Evolutionary conservation across 2,113 vertebrate species (phyloP), one percentile per base, ranked within the genome.

Genomic region (Geococcyx californianus): DNA sequence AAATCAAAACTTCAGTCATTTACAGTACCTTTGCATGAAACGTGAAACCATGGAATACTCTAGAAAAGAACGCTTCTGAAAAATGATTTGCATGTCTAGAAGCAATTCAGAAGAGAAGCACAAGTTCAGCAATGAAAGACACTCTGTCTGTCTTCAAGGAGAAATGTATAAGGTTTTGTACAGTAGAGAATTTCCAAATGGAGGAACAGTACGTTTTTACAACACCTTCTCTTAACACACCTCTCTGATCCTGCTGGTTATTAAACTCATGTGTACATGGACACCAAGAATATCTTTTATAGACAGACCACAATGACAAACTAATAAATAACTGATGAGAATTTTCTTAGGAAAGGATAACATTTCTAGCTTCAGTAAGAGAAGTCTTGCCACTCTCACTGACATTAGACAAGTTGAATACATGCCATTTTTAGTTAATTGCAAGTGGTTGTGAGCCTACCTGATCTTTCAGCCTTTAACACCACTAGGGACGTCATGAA

Each of bases 201-300:
- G 29, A 89, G 7, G 24, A 89, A 52, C 16, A 88, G 66, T 13
- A 66, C 4, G n/a, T 11, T 82, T 64, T 84, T 38, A 84, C 18
- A 54, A 26, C 17, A 62, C 16, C 36, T 75, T 25, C 42, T 42
- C 6, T 36, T 69, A 89, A 40, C 20, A 20, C 8, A 23, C 11
- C 40, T 45, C 36, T 84, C 56, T 63, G 60, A 63, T 44, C n/a
- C 63, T 86, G 44, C 14, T 76, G 17, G 14, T 40, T 58, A 54
- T 2, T 73, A 45, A 92, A 55, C 25, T 60, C 11, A 10, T 0
- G 0, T 6, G 11, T 6, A 66, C 0, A 0, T 10, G 25, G 76
- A 73, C 38, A 42, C 13, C 24, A 83, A 40, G 20, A 45, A 25
- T 26, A 52, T 33, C 13, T 51, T 72, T 55, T 55, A 67, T 3